phyloP scores from a whole-genome alignment of 1,140 invertebrate genomes.

The Cryptotermes secundus region DNA sequence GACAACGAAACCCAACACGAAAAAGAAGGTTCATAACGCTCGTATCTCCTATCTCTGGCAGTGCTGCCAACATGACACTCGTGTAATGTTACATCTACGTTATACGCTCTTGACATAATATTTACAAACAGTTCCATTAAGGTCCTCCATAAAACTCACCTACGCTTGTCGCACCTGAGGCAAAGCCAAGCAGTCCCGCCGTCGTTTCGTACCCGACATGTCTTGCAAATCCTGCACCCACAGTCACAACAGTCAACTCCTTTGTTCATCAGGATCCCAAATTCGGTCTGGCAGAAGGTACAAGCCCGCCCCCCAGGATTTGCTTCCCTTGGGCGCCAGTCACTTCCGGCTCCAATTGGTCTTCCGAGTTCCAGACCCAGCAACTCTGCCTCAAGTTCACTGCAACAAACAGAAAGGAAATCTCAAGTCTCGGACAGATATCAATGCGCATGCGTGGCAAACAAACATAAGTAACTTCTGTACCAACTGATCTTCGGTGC shows the following conservation, averaged over 20 bases:
- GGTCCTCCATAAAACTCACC: slow-evolving; percentile 66
- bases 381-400: slow-evolving; percentile 64
- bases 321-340: slow-evolving; percentile 42
- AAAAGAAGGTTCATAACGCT: too few species aligned
- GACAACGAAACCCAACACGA: too few species aligned
- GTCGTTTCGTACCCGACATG: slow-evolving; percentile 64
- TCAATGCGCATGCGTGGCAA: too few species aligned
- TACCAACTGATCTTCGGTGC: too few species aligned
- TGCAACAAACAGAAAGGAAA: slow-evolving; percentile 43
- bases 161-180: slow-evolving; percentile 70
- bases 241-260: slow-evolving; percentile 69
- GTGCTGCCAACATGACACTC: too few species aligned
- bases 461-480: too few species aligned
- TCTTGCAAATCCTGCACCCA: slow-evolving; percentile 69
- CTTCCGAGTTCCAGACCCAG: slow-evolving; percentile 60
- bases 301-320: slow-evolving; percentile 58
- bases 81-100: too few species aligned
- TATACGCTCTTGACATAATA: too few species aligned
- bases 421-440: too few species aligned
- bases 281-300: slow-evolving; percentile 65
- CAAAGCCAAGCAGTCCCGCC: slow-evolving; percentile 69
- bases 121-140: too few species aligned
- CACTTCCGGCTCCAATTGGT: slow-evolving; percentile 48
- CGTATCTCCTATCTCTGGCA: too few species aligned
- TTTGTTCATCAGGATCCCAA: slow-evolving; percentile 73